A percentile compares a stretch with the other conserved stretches of the same genome.
These are phyloP conservation scores for Callyntrura sp. DNA, from an alignment of 2,888 invertebrate species.

Conservation along the genomic window DNA sequence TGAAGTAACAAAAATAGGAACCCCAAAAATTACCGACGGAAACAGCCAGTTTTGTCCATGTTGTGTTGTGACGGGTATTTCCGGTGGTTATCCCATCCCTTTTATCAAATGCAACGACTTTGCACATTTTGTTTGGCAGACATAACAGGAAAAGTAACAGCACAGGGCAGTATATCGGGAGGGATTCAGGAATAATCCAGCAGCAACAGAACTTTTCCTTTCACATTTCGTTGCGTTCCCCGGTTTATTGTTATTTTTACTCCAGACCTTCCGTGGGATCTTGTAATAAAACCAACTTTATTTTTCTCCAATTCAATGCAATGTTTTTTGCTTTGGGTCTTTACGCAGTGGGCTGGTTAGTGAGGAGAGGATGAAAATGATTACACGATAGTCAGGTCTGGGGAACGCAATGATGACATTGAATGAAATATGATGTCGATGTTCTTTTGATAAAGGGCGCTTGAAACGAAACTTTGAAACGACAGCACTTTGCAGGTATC, in stretches of 20 bases:
- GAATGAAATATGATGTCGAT: conserved; percentile 42
- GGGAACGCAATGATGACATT: conserved; percentile 24
- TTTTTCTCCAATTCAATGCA: neutral
- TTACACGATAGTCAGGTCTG: neutral
- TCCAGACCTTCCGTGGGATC: neutral
- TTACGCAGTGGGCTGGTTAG: neutral
- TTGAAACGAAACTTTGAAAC: neutral
- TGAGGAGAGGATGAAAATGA: neutral
- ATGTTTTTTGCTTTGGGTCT: conserved; percentile 25
- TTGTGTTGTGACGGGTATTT: too few species aligned
- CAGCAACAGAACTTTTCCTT: conserved; percentile 4
- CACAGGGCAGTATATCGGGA: too few species aligned
- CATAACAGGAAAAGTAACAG: too few species aligned
- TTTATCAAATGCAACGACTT: too few species aligned
- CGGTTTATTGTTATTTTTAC: conserved; percentile 35
- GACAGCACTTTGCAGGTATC: too few species aligned
- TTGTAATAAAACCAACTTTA: neutral
- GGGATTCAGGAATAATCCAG: neutral
- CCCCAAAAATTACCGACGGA: neutral
- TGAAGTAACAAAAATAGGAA: neutral
- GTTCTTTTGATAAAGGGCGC: neutral
- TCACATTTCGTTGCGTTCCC: neutral
- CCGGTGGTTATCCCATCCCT: too few species aligned
- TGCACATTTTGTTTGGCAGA: neutral
- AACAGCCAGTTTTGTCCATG: neutral